Evolutionary conservation across 2,797 vertebrate genomes (phyloP), one percentile per base, ranked within the genome.

Genomic region (Phrynocephalus forsythii): DNA sequence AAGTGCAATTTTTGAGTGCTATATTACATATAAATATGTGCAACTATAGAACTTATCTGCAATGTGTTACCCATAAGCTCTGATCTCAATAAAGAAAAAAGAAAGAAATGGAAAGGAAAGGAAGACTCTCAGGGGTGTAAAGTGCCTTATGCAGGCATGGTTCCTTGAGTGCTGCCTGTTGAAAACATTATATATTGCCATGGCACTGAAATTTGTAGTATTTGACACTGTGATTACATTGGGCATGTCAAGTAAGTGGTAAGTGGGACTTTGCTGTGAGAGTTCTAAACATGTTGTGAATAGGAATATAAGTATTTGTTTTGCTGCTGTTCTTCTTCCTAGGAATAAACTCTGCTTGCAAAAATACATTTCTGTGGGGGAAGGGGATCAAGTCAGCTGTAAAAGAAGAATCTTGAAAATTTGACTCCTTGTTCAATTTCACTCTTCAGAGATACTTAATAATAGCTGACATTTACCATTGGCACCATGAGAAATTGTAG

Each of bases 331-430:
- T 33, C 20, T 33, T 24, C 84, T 82, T 48, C 8, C 28, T 86
- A 79, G 84, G 79, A 83, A 87, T 82, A 15, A 26, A 79, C 50
- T 22, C 85, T 85, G 87, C 84, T 89, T 86, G 72, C 85, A 63
- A 76, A 92, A 75, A 67, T 91, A 73, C 28, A 20, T 89, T 88
- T 91, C 68, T 22, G 38, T 67, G 84, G 50, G 26, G 63, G n/a
- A 91, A 38, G 77, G 88, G 52, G 52, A 85, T 84, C 89, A 86
- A 89, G 83, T 63, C n/a, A 78, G 10, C 81, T 50, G 89, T 84
- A 86, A 88, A 90, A 83, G 75, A 87, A 93, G 16, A 84, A 90
- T 84, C 72, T 87, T 15, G 85, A 88, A 33, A 11, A 71, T 11
- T 71, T n/a, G n/a, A 9, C 26, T 22, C 3, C 33, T 82, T 68